Conservation (phyloP, 1,140 invertebrate species). For the Acromyrmex echinatior region DNA sequence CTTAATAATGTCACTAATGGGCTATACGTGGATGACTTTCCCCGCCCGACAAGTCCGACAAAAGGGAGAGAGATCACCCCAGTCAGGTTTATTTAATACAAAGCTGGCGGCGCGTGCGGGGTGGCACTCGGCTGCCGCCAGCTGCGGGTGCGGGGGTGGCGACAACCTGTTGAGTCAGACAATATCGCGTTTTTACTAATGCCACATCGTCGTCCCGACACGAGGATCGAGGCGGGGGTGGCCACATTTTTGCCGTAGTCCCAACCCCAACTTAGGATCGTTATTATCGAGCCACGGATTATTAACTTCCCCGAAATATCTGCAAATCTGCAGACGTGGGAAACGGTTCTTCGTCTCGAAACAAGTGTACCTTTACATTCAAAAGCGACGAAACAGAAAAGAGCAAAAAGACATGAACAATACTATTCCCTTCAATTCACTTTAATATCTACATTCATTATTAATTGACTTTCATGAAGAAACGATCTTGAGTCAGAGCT, state of each 20-base stretch:
- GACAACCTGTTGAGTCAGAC: slow-evolving; percentile 84
- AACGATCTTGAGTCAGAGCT: no score
- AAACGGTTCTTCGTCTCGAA: neutral
- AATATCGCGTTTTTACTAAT: slow-evolving; percentile 84
- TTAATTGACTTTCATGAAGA: no score
- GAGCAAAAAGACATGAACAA: neutral
- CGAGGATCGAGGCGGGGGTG: slow-evolving; percentile 35
- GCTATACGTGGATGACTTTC: slow-evolving; percentile 50
- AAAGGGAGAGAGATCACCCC: slow-evolving; percentile 78
- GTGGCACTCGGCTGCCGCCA: slow-evolving; percentile 67
- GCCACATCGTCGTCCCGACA: slow-evolving; percentile 72
- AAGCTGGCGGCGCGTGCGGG: slow-evolving; percentile 67
- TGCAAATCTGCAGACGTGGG: slow-evolving; percentile 38
- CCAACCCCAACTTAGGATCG: slow-evolving; percentile 41
- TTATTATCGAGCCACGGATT: slow-evolving; percentile 67
- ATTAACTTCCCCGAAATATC: slow-evolving; percentile 60
- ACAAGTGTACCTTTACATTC: neutral
- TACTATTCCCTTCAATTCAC: neutral
- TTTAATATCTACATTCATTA: no score
- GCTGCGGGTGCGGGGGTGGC: slow-evolving; percentile 70
- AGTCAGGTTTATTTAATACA: slow-evolving; percentile 81
- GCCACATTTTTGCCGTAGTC: slow-evolving; percentile 68
- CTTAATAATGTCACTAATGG: slow-evolving; percentile 64
- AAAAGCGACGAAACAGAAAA: neutral
- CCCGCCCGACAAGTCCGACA: slow-evolving; percentile 63